Percentiles rank a stretch among this genome's conserved stretches.
phyloP scores from a whole-genome alignment of 2,113 vertebrate genomes.

The Boulengeromyrus knoepffleri region DNA sequence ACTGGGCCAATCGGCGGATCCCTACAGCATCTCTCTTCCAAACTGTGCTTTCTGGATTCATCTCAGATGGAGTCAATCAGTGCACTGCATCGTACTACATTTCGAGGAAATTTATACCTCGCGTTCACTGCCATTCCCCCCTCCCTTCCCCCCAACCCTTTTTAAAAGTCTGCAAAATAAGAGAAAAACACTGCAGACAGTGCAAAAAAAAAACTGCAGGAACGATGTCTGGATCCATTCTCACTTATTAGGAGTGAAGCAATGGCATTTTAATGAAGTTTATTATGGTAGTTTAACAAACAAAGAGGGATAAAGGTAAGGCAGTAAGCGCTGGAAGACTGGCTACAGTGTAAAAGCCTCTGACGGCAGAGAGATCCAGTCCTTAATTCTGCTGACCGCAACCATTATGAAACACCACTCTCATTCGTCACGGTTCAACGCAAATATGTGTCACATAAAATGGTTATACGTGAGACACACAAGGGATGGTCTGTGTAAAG shows the following conservation, averaged over 20 bases:
- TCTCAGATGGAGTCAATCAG: neutral
- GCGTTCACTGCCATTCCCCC: neutral
- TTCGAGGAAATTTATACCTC: neutral
- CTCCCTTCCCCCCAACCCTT: neutral
- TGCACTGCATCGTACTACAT: neutral
- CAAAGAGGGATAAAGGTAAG: neutral
- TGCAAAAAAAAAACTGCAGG: neutral
- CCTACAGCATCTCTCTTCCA: neutral
- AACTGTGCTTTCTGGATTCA: neutral
- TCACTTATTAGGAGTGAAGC: neutral
- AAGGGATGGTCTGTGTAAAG: neutral
- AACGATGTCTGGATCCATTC: neutral
- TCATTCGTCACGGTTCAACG: neutral
- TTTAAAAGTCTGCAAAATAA: neutral
- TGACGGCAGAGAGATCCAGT: neutral
- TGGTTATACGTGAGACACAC: neutral
- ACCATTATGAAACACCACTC: neutral
- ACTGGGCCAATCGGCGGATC: neutral
- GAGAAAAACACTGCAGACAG: neutral
- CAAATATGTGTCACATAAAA: neutral
- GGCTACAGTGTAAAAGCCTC: neutral
- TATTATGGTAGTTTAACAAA: neutral
- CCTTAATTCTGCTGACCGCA: neutral
- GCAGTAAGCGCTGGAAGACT: neutral
- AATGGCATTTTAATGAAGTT: neutral